These are phyloP conservation scores for Scaptomyza cyrtandrae DNA, from an alignment of 2,888 invertebrate genomes.

Conservation along the genomic window DNA sequence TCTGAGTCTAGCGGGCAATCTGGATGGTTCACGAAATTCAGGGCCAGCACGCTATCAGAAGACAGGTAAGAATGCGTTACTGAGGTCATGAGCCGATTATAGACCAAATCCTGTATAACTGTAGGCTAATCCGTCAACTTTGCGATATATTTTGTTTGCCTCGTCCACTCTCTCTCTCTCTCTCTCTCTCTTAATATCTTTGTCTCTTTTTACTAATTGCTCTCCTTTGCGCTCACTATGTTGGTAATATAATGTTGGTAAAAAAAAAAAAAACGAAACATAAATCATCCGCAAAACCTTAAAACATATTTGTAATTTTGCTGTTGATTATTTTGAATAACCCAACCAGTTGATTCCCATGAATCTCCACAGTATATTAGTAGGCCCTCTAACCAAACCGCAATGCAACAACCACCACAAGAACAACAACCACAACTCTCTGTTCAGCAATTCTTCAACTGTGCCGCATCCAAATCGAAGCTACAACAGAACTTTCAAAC, in stretches of 20 bases:
- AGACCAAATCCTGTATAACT: slow-evolving; percentile 6
- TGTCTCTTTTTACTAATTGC: slow-evolving; percentile 34
- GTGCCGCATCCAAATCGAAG: slow-evolving; percentile 84
- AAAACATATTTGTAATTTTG: slow-evolving; percentile 16
- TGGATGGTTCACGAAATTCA: slow-evolving; percentile 80
- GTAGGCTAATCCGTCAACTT: slow-evolving; percentile 71
- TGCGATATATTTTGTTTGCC: slow-evolving; percentile 59
- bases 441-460: slow-evolving; percentile 83
- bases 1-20: slow-evolving; percentile 88
- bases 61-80: slow-evolving; percentile 81
- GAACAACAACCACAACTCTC: slow-evolving; percentile 33
- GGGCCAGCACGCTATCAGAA: slow-evolving; percentile 85
- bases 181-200: slow-evolving; percentile 43
- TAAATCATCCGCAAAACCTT: slow-evolving; percentile 5
- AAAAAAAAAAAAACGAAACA: slow-evolving; percentile 13
- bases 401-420: slow-evolving; percentile 27
- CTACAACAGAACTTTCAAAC: slow-evolving; percentile 84
- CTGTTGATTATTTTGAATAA: slow-evolving; percentile 60
- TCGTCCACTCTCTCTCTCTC: slow-evolving; percentile 40
- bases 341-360: slow-evolving; percentile 73
- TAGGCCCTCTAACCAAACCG: slow-evolving; percentile 48
- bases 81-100: neutral
- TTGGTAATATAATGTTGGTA: slow-evolving; percentile 59
- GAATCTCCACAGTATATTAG: slow-evolving; percentile 73
- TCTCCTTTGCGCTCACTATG: slow-evolving; percentile 56